Evolutionary conservation across 2,113 vertebrate genomes (phyloP).

Genomic region (Callithrix jacchus): DNA sequence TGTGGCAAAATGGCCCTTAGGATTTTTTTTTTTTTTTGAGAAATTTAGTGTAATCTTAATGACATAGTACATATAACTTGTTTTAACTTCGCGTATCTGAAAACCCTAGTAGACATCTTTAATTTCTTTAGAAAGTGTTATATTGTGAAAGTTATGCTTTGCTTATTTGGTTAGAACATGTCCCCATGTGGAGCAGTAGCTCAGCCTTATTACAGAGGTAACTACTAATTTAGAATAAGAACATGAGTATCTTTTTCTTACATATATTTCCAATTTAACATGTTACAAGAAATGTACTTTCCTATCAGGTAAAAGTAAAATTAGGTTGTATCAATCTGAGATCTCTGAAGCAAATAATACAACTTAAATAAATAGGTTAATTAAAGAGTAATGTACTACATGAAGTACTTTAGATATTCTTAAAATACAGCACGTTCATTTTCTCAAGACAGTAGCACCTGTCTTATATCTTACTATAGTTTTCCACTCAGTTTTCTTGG

Average conservation of each 20-base stretch:
- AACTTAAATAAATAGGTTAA: not conserved
- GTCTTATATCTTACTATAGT: not conserved
- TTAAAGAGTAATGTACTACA: constrained; percentile 20
- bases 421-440: not conserved
- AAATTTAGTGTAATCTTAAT: constrained; percentile 10
- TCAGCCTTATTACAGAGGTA: constrained; percentile 4
- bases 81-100: not conserved
- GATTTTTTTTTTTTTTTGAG: not conserved
- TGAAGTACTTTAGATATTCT: constrained; percentile 21
- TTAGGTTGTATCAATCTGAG: not conserved
- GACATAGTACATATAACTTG: not conserved
- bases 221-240: not conserved
- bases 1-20: not conserved
- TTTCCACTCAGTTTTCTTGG: not conserved
- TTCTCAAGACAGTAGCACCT: not conserved
- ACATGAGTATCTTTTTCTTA: not conserved
- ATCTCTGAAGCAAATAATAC: constrained; percentile 27
- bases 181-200: not conserved
- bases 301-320: not conserved
- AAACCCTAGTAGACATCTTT: constrained; percentile 16
- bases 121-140: constrained; percentile 14
- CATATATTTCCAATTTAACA: not conserved
- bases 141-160: not conserved
- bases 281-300: constrained; percentile 24
- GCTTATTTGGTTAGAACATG: not conserved